phyloP scores from a whole-genome alignment of 2,113 vertebrate species.

The Bagarius yarrelli region DNA sequence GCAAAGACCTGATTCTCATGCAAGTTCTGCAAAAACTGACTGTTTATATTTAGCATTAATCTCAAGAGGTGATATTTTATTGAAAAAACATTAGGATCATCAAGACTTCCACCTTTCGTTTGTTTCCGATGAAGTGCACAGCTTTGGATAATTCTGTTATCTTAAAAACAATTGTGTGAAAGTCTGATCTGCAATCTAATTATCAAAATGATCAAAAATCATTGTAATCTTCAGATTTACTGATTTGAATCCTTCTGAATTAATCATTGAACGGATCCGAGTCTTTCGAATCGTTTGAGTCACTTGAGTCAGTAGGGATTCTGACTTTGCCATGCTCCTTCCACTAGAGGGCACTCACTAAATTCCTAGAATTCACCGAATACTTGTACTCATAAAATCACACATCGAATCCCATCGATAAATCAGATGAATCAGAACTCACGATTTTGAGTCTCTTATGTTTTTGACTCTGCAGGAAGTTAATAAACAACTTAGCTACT shows the following conservation, averaged over 20 bases:
- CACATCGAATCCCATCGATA: too few species aligned
- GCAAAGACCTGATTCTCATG: constrained; percentile 35
- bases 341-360: too few species aligned
- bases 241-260: not conserved
- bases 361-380: too few species aligned
- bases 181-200: not conserved
- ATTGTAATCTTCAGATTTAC: not conserved
- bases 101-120: not conserved
- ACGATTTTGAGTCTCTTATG: too few species aligned
- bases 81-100: not conserved
- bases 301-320: too few species aligned
- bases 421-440: too few species aligned
- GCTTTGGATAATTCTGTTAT: not conserved
- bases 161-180: not conserved
- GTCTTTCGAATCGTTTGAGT: too few species aligned
- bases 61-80: not conserved
- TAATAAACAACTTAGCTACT: too few species aligned
- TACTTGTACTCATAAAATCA: too few species aligned
- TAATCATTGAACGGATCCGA: too few species aligned
- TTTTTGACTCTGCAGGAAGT: too few species aligned
- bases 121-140: not conserved
- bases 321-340: too few species aligned
- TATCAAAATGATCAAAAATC: not conserved
- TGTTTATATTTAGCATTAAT: not conserved
- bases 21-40: not conserved